phyloP scores from a whole-genome alignment of 1,140 invertebrate species.

The Magallana ariakensis region DNA sequence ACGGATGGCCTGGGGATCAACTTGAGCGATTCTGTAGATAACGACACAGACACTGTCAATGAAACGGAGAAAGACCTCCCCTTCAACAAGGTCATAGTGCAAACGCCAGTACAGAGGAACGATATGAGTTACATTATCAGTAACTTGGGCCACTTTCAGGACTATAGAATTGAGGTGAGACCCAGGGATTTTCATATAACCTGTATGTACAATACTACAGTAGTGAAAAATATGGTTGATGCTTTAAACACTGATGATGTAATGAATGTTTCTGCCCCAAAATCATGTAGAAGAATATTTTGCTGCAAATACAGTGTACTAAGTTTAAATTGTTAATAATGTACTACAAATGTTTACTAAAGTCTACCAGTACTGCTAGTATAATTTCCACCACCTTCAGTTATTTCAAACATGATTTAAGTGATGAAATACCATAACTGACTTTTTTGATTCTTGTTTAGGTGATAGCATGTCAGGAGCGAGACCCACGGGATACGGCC shows the following conservation, averaged over 20 bases:
- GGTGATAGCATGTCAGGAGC: conserved; percentile 77
- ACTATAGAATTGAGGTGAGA: conserved; percentile 81
- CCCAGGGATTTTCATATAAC: no score
- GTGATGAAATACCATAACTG: no score
- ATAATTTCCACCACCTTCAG: no score
- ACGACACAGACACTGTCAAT: neutral
- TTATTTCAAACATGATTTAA: no score
- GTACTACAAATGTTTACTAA: no score
- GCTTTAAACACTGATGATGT: no score
- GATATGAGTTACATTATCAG: conserved; percentile 62
- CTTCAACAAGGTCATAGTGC: conserved; percentile 61
- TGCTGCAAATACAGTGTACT: neutral
- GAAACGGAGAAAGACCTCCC: conserved; percentile 11
- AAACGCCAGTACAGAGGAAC: conserved; percentile 56
- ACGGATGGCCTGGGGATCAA: neutral
- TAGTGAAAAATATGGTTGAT: no score
- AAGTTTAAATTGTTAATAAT: neutral
- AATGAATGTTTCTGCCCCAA: no score
- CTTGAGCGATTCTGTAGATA: neutral
- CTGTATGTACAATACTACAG: no score
- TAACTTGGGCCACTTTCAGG: conserved; percentile 80
- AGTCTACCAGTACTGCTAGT: no score
- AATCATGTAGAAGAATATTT: neutral
- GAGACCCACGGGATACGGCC: conserved; percentile 56
- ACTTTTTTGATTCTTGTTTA: conserved; percentile 35